phyloP scores from a whole-genome alignment of 2,113 vertebrate species.

The Cinclus cinclus region DNA sequence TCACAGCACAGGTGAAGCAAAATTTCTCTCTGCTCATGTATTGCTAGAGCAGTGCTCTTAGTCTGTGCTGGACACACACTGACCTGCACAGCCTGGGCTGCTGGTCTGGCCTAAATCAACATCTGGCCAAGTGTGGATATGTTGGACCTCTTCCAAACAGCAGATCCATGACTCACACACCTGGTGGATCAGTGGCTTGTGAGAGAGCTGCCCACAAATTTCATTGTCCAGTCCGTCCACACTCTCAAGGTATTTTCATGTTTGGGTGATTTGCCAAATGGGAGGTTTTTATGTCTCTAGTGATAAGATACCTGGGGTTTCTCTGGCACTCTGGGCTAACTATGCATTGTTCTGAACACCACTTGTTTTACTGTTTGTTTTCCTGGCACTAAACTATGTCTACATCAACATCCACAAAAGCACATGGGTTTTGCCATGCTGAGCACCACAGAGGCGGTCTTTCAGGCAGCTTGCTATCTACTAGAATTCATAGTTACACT shows the following conservation, averaged over 20 bases:
- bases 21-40: background rate
- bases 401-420: background rate
- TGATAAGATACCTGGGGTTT: background rate
- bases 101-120: background rate
- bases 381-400: background rate
- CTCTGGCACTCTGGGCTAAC: background rate
- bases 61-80: background rate
- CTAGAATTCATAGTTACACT: background rate
- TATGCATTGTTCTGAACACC: background rate
- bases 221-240: too few relatives aligned
- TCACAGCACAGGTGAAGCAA: accelerated
- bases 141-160: background rate
- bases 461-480: background rate
- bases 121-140: background rate
- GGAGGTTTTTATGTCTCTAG: background rate
- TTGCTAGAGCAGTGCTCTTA: background rate
- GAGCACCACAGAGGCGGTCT: background rate
- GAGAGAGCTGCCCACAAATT: background rate
- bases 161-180: background rate
- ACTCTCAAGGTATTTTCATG: background rate
- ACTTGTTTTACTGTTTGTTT: background rate
- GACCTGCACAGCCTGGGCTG: background rate
- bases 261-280: background rate
- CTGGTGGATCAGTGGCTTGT: background rate
- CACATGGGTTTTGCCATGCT: background rate